phyloP scores from a whole-genome alignment of 2,888 invertebrate species.

The Macaria liturata region DNA sequence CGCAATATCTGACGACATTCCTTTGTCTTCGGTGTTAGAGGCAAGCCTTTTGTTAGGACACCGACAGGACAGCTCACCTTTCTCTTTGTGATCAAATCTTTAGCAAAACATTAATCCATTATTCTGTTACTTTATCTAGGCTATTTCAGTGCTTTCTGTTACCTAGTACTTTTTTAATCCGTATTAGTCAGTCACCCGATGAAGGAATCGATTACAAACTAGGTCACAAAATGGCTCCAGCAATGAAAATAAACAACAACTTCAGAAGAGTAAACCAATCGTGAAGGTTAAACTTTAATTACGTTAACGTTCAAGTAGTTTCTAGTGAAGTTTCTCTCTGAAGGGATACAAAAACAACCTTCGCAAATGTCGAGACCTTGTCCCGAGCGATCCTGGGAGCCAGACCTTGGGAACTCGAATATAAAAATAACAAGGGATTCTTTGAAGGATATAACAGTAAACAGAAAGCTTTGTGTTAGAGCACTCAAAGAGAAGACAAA shows the following conservation, averaged over 20 bases:
- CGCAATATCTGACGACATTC: conserved; percentile 46
- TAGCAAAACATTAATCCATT: too few species aligned
- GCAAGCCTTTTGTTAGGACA: not conserved
- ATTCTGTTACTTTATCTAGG: too few species aligned
- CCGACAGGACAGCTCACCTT: not conserved
- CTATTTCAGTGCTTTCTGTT: too few species aligned
- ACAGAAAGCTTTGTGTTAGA: conserved; percentile 17
- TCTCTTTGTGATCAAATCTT: not conserved
- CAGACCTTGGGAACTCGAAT: conserved; percentile 41
- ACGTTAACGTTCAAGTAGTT: not conserved
- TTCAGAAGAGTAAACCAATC: too few species aligned
- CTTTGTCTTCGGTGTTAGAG: conserved; percentile 46
- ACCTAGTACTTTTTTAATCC: too few species aligned
- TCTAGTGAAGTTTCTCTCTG: conserved; percentile 33
- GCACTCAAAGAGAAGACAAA: conserved; percentile 10
- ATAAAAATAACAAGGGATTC: conserved; percentile 31
- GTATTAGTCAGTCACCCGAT: too few species aligned
- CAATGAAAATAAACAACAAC: too few species aligned
- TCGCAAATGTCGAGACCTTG: conserved; percentile 49
- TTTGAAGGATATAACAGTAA: conserved; percentile 21
- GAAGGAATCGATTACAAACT: too few species aligned
- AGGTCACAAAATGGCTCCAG: too few species aligned
- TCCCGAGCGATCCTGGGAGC: conserved; percentile 37
- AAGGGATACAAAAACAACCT: conserved; percentile 44
- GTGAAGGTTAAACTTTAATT: too few species aligned